A percentile compares a stretch with the other conserved stretches of the same genome.
phyloP scores from a whole-genome alignment of 2,797 vertebrate genomes.

The Phyllotis vaccarum region DNA sequence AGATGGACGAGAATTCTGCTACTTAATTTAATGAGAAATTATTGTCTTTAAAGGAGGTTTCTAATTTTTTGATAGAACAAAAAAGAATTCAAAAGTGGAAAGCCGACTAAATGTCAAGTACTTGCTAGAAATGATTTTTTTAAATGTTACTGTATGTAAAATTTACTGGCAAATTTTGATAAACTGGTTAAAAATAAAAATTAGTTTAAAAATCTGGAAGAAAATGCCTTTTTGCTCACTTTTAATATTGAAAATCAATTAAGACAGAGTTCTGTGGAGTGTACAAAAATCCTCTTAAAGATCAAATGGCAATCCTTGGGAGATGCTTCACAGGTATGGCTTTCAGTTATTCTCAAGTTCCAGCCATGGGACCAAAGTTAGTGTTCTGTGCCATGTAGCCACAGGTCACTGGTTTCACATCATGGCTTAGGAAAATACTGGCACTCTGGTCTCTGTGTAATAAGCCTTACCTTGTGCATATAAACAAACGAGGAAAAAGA shows the following conservation, averaged over 20 bases:
- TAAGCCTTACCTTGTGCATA: conserved; percentile 84
- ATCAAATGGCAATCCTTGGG: conserved; percentile 84
- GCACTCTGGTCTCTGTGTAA: conserved; percentile 77
- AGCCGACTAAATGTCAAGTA: conserved; percentile 87
- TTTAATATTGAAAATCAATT: conserved; percentile 87
- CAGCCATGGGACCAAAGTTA: conserved; percentile 79
- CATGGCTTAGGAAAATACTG: conserved; percentile 81
- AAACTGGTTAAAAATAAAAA: conserved; percentile 89
- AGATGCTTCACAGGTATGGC: conserved; percentile 82
- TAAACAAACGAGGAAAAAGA: conserved; percentile 58
- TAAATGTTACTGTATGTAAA: conserved; percentile 88
- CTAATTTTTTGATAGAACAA: conserved; percentile 82
- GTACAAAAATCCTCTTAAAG: conserved; percentile 87
- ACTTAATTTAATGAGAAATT: conserved; percentile 83
- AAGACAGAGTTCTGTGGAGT: conserved; percentile 86
- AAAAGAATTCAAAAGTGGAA: conserved; percentile 85
- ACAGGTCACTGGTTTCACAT: conserved; percentile 67
- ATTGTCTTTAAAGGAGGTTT: conserved; percentile 82
- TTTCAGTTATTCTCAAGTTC: conserved; percentile 76
- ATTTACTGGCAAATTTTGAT: conserved; percentile 84
- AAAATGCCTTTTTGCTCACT: conserved; percentile 83
- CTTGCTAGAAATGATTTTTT: conserved; percentile 88
- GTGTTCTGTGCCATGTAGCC: conserved; percentile 80
- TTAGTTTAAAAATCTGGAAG: conserved; percentile 86
- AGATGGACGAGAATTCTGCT: conserved; percentile 77